phyloP scores from a whole-genome alignment of 2,888 invertebrate species.

The Nowickia ferox region DNA sequence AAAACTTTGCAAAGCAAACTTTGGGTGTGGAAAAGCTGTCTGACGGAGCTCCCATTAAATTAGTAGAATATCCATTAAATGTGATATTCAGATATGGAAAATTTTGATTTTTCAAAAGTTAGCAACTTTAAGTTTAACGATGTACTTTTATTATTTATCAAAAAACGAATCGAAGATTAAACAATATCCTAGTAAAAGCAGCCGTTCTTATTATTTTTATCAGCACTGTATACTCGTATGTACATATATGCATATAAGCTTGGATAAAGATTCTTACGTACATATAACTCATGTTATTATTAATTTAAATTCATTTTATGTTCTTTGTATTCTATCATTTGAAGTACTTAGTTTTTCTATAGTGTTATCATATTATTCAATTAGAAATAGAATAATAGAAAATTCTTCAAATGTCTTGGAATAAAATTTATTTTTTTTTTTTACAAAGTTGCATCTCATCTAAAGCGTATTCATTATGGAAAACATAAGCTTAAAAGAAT shows the following conservation, averaged over 20 bases:
- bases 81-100: too few species aligned
- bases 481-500: slow-evolving; percentile 7
- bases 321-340: neutral
- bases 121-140: too few species aligned
- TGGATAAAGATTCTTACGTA: neutral
- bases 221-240: too few species aligned
- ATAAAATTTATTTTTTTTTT: slow-evolving; percentile 1
- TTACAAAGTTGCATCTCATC: slow-evolving; percentile 24
- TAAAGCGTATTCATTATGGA: neutral
- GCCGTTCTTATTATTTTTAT: too few species aligned
- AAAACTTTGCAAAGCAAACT: too few species aligned
- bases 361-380: slow-evolving; percentile 18
- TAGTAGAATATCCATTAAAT: too few species aligned
- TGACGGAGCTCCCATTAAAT: too few species aligned
- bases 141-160: too few species aligned
- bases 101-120: too few species aligned
- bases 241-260: neutral
- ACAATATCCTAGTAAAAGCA: too few species aligned
- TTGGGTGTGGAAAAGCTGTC: too few species aligned
- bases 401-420: neutral
- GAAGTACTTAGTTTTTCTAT: neutral
- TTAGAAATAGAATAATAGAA: slow-evolving; percentile 9
- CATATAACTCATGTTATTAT: neutral
- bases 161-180: too few species aligned
- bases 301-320: slow-evolving; percentile 10